These are phyloP conservation scores for Echinarachnius parma DNA, from an alignment of 53 echinoderm and acorn worm genomes.

Conservation along the genomic window DNA sequence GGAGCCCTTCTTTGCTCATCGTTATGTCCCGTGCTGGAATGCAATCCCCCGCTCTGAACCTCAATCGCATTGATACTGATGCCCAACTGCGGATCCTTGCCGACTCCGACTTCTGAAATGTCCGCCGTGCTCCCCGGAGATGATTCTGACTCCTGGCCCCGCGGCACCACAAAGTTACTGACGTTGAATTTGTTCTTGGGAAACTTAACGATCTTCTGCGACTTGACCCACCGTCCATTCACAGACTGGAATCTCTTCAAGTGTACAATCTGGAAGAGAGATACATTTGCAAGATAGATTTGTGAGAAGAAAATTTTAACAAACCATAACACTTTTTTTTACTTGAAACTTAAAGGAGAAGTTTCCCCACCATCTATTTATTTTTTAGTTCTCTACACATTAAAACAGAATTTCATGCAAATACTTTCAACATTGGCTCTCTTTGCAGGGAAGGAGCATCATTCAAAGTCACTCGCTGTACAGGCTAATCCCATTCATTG, in stretches of 20 bases:
- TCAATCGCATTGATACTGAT: conserved; percentile 54
- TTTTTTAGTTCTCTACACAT: no score
- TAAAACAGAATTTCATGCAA: no score
- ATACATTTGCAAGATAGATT: not conserved
- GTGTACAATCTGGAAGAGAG: conserved; percentile 74
- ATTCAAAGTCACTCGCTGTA: no score
- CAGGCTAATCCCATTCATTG: no score
- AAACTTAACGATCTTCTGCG: conserved; percentile 98
- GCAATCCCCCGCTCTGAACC: conserved; percentile 11
- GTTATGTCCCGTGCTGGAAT: no score
- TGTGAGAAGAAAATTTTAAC: not conserved
- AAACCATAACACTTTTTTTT: not conserved
- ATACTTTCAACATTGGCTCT: no score
- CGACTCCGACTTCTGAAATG: not conserved
- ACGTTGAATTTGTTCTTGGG: conserved; percentile 85
- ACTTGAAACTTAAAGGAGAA: no score
- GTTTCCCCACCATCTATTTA: no score
- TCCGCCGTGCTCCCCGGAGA: not conserved
- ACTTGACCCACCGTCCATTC: conserved; percentile 97
- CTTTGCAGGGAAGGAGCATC: no score
- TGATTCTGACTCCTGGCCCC: not conserved
- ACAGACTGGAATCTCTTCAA: conserved; percentile 99
- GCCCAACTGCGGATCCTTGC: conserved; percentile 44
- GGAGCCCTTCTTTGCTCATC: no score
- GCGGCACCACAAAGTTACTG: conserved; percentile 87